Base-by-base conservation (phyloP, 2,888 invertebrate species). In the Brachylomia viminalis region DNA sequence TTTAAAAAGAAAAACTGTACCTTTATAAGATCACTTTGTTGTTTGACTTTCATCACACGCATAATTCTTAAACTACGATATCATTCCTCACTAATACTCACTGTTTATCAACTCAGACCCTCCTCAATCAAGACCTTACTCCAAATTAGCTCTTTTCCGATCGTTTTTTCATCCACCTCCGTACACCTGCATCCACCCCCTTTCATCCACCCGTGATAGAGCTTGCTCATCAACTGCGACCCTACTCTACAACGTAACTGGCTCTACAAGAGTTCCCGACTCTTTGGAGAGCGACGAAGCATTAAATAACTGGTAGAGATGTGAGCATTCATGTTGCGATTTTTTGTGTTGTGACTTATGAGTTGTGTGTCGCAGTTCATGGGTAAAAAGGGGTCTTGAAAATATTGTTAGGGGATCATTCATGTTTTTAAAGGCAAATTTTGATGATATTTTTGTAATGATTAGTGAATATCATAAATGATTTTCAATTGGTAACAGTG, bases 231-330 rank as follows among this genome's bases (percentile, higher is more conserved):
- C 91, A 91, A 92, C 91, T 90, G 87, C 86, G 91, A 91, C 92
- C 92, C 92, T 91, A 91, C 92, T 91, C 92, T 92, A 91, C 70
- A 56, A 68, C 91, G 89, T 92, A 93, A 94, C 94, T 93, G 92
- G 93, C 92, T 89, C 91, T 89, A 91, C 91, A 91, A 92, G 89
- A 84, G 79, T 81, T 73, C 76, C 79, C 79, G 73, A 87, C 91
- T 93, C 94, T 93, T 94, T 94, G 90, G 91, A 91, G 90, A 92
- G 93, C 94, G 92, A 85, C 92, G 93, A 87, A 92, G 93, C 95
- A 94, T 94, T 94, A 95, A 95, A 95, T 95, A 94, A 95, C 93
- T 90, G 89, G 75, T 87, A 87, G 91, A 92, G 91, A 27, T 75
- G 91, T 91, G 89, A 85, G 86, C 84, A 94, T 94, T 94, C 93